These are phyloP conservation scores for Macquaria ambigua DNA, from an alignment of 2,113 vertebrate genomes.

Conservation along the genomic window DNA sequence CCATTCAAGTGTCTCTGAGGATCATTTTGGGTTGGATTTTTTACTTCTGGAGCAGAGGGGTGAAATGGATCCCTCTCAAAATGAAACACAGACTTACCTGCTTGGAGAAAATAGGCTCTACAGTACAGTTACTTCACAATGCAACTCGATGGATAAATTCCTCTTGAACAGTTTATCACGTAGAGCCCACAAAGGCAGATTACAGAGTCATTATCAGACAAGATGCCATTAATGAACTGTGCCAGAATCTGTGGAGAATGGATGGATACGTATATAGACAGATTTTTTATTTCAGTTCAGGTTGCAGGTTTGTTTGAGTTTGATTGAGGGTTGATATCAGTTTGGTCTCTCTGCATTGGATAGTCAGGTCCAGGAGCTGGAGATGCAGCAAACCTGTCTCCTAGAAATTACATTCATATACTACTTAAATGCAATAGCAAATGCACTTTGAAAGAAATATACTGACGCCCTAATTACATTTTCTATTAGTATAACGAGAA, in stretches of 20 bases:
- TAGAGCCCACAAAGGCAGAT: conserved; percentile 9
- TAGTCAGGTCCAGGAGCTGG: not conserved
- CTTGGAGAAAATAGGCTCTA: conserved; percentile 26
- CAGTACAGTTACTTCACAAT: conserved; percentile 6
- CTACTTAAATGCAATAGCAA: not conserved
- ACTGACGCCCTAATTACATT: not conserved
- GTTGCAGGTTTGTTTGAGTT: not conserved
- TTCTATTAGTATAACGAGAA: not conserved
- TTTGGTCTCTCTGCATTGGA: not conserved
- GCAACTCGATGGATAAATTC: conserved; percentile 2
- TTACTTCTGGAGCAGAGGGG: conserved; percentile 2
- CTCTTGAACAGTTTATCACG: not conserved
- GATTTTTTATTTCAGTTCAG: too few species aligned
- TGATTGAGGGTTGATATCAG: not conserved
- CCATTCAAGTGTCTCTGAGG: conserved; percentile 39
- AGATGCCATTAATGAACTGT: not conserved
- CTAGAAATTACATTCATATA: not conserved
- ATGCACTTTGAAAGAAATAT: not conserved
- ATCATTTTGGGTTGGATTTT: conserved; percentile 36
- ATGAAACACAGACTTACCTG: conserved; percentile 44
- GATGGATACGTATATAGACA: not conserved
- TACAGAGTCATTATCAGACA: conserved; percentile 7
- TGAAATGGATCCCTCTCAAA: conserved; percentile 52
- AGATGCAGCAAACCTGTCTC: not conserved
- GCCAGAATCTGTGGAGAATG: not conserved